These are phyloP conservation scores for Lepidothrix coronata DNA, from an alignment of 2,113 vertebrate genomes.

Conservation along the genomic window DNA sequence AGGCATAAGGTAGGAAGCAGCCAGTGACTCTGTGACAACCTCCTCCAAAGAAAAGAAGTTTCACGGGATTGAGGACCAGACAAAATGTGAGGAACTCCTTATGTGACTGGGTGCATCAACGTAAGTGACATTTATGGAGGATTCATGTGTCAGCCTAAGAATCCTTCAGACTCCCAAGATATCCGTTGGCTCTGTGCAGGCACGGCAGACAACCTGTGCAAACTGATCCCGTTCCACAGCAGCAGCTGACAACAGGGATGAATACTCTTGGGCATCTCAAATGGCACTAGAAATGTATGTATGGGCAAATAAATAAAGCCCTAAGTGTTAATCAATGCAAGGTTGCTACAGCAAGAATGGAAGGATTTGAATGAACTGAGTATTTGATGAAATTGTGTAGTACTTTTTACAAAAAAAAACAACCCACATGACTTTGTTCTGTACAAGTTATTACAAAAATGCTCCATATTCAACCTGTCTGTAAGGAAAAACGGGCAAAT, in stretches of 20 bases:
- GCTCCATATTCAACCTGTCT: not conserved
- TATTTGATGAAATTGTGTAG: not conserved
- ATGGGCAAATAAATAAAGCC: not conserved
- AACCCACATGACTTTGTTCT: not conserved
- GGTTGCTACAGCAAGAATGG: not conserved
- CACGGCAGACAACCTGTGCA: fast-evolving
- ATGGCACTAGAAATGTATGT: not conserved
- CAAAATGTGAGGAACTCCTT: not conserved
- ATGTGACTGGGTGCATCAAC: not conserved
- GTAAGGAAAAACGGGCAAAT: not conserved
- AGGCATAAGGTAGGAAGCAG: not conserved
- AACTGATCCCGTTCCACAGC: not conserved
- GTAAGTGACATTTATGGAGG: not conserved
- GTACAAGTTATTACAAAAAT: not conserved
- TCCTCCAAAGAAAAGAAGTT: not conserved
- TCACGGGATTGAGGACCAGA: not conserved
- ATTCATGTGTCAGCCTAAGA: not conserved
- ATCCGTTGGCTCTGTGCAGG: not conserved
- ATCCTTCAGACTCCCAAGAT: not conserved
- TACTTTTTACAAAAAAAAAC: not conserved
- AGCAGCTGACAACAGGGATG: not conserved
- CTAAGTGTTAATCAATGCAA: not conserved
- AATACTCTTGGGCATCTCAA: not conserved
- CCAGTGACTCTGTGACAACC: not conserved
- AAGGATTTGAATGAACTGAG: not conserved